Evolutionary conservation across 2,797 vertebrate species (phyloP), one percentile per base, ranked within the genome.

Genomic region (Gila robusta): DNA sequence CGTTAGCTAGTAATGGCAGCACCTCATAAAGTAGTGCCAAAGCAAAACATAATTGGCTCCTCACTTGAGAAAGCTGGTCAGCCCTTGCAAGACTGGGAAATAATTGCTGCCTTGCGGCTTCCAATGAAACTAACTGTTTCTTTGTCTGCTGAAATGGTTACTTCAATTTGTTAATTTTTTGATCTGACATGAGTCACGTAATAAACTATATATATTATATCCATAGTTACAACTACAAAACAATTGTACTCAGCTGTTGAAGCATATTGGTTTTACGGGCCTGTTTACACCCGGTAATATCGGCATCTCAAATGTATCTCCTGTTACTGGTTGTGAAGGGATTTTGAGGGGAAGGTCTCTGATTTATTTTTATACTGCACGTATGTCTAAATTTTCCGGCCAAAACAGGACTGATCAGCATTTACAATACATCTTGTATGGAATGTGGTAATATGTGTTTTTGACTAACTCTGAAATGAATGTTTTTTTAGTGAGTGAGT

Each of bases 1-100:
- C 41, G 62, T 87, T 85, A 82, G 79, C n/a, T 82, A 47, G 73
- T 82, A 64, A 77, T 88, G 72, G 69, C 39, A 77, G 78, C n/a
- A 72, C 17, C 74, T 88, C 66, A 73, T 78, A 86, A 87, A 91
- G 89, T 82, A 90, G 77, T 90, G 52, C 90, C 90, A 89, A 89
- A 85, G 78, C 88, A 85, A 80, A 87, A 81, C 73, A 89, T 87
- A 92, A 93, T 87, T 90, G 70, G 67, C 88, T 91, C 91, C 89
- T 92, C 89, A 89, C 85, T 92, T 91, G 88, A 89, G 81, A 81
- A 91, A 93, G 87, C 86, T 91, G 86, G 89, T 88, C 89, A 77
- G 86, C 88, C 81, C 81, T 83, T 88, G 92, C 86, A 90, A 87
- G 49, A 64, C 59, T 72, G 32, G 79, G 82, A 85, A 85, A 88